A percentile compares a stretch with the other conserved stretches of the same genome.
These are phyloP conservation scores for Minunthozetes semirufus DNA, from an alignment of 2,888 invertebrate species.

Conservation along the genomic window DNA sequence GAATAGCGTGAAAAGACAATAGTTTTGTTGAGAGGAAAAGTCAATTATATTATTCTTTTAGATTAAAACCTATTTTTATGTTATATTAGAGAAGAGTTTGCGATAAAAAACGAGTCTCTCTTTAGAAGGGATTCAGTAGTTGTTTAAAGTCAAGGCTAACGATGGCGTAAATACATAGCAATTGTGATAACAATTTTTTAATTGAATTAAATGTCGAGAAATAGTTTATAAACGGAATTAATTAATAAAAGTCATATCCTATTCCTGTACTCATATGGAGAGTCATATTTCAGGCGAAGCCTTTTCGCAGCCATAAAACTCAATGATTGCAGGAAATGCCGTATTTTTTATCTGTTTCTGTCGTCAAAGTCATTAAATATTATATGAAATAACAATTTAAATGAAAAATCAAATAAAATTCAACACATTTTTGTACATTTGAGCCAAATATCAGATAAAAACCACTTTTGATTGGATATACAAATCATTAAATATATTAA, in stretches of 20 bases:
- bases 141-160: slow-evolving; percentile 22
- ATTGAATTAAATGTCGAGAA: neutral
- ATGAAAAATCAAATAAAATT: neutral
- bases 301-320: neutral
- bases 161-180: neutral
- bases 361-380: slow-evolving; percentile 15
- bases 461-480: neutral
- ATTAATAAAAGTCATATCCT: slow-evolving; percentile 23
- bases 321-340: neutral
- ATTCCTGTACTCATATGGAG: neutral
- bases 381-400: too few relatives aligned
- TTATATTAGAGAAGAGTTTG: too few relatives aligned
- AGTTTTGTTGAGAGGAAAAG: too few relatives aligned
- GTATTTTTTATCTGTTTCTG: neutral
- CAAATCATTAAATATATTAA: neutral
- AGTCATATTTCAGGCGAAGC: neutral
- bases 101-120: neutral
- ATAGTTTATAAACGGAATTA: slow-evolving; percentile 10
- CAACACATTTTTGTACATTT: slow-evolving; percentile 14
- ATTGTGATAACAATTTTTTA: neutral
- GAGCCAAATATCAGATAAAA: slow-evolving; percentile 21
- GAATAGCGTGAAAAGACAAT: too few relatives aligned
- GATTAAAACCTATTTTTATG: too few relatives aligned
- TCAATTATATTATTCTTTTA: too few relatives aligned
- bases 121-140: neutral